Evolutionary conservation across 2,797 vertebrate species (phyloP).

Genomic region (Gymnothorax javanicus): DNA sequence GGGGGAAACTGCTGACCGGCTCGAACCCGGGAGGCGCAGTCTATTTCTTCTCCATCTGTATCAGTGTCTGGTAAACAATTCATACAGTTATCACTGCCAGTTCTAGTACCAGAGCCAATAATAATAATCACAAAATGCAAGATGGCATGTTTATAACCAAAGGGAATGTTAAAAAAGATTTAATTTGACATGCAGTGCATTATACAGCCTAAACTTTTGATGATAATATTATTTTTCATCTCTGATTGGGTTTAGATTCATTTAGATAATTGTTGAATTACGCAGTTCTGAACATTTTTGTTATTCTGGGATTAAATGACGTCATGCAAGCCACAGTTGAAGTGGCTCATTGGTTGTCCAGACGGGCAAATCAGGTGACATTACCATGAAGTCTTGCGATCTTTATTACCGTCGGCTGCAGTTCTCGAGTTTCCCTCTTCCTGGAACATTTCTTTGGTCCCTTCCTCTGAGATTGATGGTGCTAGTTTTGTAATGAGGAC

Average conservation of each 20-base stretch:
- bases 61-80: constrained; percentile 14
- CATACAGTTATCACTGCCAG: neutral
- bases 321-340: neutral
- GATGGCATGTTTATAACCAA: neutral
- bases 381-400: neutral
- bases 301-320: neutral
- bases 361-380: neutral
- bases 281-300: neutral
- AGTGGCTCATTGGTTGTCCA: neutral
- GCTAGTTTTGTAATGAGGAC: neutral
- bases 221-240: neutral
- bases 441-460: neutral
- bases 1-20: neutral
- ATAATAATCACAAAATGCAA: neutral
- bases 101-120: neutral
- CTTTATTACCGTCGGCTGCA: neutral
- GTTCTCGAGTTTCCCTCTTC: neutral
- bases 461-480: neutral
- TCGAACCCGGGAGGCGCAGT: neutral
- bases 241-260: neutral
- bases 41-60: neutral
- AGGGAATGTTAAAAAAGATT: neutral
- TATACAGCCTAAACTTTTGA: neutral
- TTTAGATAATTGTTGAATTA: neutral
- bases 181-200: neutral